Evolutionary conservation across 2,888 invertebrate genomes (phyloP).

Genomic region (Toxonevra muliebris): DNA sequence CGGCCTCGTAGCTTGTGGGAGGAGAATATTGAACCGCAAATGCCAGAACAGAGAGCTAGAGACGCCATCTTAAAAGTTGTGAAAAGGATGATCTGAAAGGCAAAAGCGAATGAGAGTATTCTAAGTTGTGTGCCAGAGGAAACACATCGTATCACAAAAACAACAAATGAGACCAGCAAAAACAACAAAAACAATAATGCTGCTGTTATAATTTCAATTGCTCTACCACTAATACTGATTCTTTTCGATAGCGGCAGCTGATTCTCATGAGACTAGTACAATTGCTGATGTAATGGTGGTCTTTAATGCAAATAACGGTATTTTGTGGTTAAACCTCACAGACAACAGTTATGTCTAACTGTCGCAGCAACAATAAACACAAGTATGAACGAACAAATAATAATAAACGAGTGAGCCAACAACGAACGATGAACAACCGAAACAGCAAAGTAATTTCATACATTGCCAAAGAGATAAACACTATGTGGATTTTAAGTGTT

Average conservation of each 20-base stretch:
- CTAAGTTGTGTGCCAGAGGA: too few species aligned
- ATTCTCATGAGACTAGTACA: background rate
- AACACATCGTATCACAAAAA: constrained; percentile 9
- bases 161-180: constrained; percentile 14
- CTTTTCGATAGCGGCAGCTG: constrained; percentile 17
- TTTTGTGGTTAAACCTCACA: constrained; percentile 40
- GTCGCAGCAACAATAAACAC: background rate
- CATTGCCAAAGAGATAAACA: background rate
- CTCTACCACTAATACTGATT: too few species aligned
- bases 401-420: background rate
- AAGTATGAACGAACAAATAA: background rate
- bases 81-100: constrained; percentile 30
- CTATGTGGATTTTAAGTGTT: background rate
- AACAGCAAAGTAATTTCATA: background rate
- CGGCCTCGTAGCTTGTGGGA: constrained; percentile 35
- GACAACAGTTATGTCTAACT: constrained; percentile 2
- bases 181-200: constrained; percentile 16
- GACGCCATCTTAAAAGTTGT: constrained; percentile 27
- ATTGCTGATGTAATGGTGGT: constrained; percentile 14
- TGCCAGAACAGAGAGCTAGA: constrained; percentile 29
- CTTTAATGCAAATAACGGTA: constrained; percentile 36
- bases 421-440: background rate
- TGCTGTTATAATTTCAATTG: constrained; percentile 13
- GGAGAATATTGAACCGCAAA: constrained; percentile 41
- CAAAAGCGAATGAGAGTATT: constrained; percentile 7